Conservation (phyloP, 2,113 vertebrate species). For the Albula glossodonta region DNA sequence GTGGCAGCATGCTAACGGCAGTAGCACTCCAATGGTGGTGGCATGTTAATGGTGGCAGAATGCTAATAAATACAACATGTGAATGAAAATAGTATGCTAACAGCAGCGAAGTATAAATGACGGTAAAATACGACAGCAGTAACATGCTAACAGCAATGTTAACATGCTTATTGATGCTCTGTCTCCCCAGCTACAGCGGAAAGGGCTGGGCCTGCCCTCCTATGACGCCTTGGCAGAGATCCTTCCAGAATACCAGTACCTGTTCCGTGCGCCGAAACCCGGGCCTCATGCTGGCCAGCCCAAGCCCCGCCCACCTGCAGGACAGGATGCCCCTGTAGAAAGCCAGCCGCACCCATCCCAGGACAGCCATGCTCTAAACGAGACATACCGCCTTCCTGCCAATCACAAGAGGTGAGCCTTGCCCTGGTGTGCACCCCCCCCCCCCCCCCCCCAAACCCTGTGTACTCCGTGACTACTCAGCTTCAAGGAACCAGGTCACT, state of each 20-base stretch:
- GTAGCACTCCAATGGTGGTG: too few relatives aligned
- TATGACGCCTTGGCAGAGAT: constrained; percentile 63
- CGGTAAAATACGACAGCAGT: neutral
- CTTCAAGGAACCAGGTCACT: too few relatives aligned
- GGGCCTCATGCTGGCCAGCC: constrained; percentile 20
- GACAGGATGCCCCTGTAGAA: constrained; percentile 24
- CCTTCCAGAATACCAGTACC: constrained; percentile 48
- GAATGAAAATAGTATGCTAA: neutral
- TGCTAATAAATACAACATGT: neutral
- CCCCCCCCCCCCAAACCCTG: neutral
- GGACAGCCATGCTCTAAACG: constrained; percentile 33
- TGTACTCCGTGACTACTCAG: too few relatives aligned
- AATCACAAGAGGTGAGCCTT: constrained; percentile 26
- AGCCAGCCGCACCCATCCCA: constrained; percentile 12
- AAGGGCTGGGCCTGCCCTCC: constrained; percentile 52
- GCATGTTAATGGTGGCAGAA: too few relatives aligned
- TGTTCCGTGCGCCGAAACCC: constrained; percentile 29
- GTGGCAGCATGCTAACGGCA: too few relatives aligned
- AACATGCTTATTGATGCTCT: neutral
- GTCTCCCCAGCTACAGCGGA: constrained; percentile 41
- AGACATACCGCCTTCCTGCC: constrained; percentile 44
- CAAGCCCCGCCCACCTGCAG: neutral
- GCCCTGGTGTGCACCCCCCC: neutral
- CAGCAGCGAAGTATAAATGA: too few relatives aligned
- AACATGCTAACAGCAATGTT: too few relatives aligned